phyloP scores from a whole-genome alignment of 2,888 invertebrate genomes.

The Himalopsyche japonica region DNA sequence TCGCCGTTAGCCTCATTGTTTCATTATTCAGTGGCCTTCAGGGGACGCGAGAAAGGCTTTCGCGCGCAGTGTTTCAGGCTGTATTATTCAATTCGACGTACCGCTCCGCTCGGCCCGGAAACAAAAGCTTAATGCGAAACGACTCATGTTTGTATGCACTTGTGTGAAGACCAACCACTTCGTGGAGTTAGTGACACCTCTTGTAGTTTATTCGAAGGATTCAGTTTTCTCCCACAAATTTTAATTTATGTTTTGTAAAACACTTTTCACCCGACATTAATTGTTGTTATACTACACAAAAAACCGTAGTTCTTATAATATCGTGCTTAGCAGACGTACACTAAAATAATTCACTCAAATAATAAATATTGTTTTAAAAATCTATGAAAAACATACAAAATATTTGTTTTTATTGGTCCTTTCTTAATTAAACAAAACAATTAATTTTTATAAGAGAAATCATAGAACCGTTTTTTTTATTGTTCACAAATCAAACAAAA shows the following conservation, averaged over 20 bases:
- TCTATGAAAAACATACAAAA: too few species aligned
- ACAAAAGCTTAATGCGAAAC: background rate
- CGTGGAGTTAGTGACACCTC: background rate
- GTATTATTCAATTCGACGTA: slow-evolving; percentile 1
- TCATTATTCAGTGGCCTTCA: slow-evolving; percentile 33
- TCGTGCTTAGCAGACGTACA: too few species aligned
- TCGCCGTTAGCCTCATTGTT: slow-evolving; percentile 35
- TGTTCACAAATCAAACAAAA: too few species aligned
- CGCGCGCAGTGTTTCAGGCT: background rate
- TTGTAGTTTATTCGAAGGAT: background rate
- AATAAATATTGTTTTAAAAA: too few species aligned
- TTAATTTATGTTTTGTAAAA: background rate
- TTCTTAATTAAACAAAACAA: too few species aligned
- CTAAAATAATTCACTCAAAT: too few species aligned
- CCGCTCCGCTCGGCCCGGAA: background rate
- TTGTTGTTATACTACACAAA: background rate
- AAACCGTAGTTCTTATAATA: too few species aligned
- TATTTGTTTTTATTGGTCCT: too few species aligned
- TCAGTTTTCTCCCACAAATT: background rate
- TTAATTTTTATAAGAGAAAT: too few species aligned
- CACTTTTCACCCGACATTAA: background rate
- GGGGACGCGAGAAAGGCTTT: slow-evolving; percentile 14
- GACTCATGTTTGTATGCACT: slow-evolving; percentile 2
- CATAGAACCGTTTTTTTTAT: too few species aligned
- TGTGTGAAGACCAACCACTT: background rate